Conservation (phyloP, 2,113 vertebrate genomes). For the Thomomys bottae region DNA sequence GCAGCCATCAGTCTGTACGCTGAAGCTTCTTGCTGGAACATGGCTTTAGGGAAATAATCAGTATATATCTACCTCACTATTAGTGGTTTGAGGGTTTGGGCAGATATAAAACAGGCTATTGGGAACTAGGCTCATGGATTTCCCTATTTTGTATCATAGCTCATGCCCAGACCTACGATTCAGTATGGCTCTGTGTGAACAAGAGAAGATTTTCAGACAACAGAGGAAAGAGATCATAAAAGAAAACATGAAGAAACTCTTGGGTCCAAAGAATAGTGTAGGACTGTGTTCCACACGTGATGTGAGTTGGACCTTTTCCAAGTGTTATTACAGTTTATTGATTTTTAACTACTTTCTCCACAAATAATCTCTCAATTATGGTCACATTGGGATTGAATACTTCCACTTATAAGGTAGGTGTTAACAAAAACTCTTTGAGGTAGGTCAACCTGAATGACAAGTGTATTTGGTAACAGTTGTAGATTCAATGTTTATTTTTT, state of each 20-base stretch:
- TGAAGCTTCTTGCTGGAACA: background rate
- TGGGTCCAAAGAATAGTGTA: constrained; percentile 89
- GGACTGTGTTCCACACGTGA: constrained; percentile 89
- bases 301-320: constrained; percentile 84
- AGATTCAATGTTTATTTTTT: background rate
- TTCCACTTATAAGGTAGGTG: background rate
- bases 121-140: background rate
- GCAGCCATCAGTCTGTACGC: background rate
- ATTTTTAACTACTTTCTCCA: background rate
- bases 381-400: background rate
- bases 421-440: background rate
- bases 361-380: background rate
- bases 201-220: constrained; percentile 93
- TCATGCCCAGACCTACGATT: constrained; percentile 95
- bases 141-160: constrained; percentile 80
- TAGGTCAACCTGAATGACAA: background rate
- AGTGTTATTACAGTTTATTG: background rate
- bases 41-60: background rate
- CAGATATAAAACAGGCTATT: background rate
- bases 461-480: background rate
- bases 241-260: constrained; percentile 92
- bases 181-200: constrained; percentile 94
- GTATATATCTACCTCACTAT: fast-evolving
- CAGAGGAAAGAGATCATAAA: constrained; percentile 90
- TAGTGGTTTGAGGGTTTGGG: background rate